Base-by-base conservation (phyloP, 2,888 invertebrate species). In the Dusona sp. region DNA sequence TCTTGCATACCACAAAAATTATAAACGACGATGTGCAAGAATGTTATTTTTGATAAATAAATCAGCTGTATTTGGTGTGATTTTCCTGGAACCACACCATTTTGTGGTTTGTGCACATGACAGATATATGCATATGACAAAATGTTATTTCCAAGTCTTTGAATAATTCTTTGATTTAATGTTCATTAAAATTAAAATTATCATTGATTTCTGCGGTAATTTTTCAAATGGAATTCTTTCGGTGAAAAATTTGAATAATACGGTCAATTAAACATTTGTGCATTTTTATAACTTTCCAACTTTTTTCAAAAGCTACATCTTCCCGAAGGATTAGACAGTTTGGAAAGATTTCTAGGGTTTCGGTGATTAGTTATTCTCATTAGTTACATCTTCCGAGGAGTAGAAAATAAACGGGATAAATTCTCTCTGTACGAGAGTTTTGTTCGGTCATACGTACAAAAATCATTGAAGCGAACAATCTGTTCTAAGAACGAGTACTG, bases 401-500 rank as follows among this genome's bases (percentile, higher is more conserved):
- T 29, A 51, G 1, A 22, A 48, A 61, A 65, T 42, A 8, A 75
- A 72, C 13, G 3, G 25, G 54, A 74, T 61, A 45, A 73, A 79
- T 67, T 38, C 65, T 73, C 67, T 67, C 73, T 19, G 19, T 64
- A 42, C 16, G 64, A 51, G 45, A 54, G 57, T 48, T 72, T 42
- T n/a, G 36, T 73, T 78, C 42, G 29, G 38, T 65, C n/a, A 22
- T 19, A 16, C 65, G 42, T 36, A 42, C 36, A 72, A 29, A 48
- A 36, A 22, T 45, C 36, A 83, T 78, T 36, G 79, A 51, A 42
- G 29, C 65, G 16, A 73, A 42, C 72, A n/a, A 72, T 54, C 48
- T 72, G 42, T 64, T 78, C 64, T 65, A 16, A 51, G 65, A 72
- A 78, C 29, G 33, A 54, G 51, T 72, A 48, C 61, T 70, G 65